A percentile compares a stretch with the other conserved stretches of the same genome.
Conservation (phyloP, 2,888 invertebrate species). For the Cataglyphis cursor region DNA sequence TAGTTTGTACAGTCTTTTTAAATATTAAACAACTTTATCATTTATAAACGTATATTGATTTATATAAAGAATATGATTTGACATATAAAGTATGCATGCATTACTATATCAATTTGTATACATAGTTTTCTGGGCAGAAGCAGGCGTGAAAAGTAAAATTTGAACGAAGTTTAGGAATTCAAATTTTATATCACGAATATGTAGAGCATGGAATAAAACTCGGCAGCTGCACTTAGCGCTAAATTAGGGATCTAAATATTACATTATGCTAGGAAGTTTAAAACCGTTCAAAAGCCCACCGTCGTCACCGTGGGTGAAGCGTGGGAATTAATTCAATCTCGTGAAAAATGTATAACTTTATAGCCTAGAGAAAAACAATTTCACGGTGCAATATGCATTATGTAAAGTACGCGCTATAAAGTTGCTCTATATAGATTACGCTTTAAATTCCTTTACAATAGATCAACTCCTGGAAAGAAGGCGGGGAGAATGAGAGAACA, state of each 20-base stretch:
- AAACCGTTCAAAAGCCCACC: constrained; percentile 10
- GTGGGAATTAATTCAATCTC: constrained; percentile 28
- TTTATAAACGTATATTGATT: neutral
- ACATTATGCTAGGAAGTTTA: constrained; percentile 15
- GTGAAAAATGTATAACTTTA: constrained; percentile 35
- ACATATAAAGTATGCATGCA: neutral
- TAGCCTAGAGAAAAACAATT: constrained; percentile 33
- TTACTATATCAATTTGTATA: neutral
- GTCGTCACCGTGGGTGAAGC: neutral
- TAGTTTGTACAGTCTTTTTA: neutral
- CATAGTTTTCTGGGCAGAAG: neutral
- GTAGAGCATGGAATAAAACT: constrained; percentile 9
- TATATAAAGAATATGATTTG: neutral
- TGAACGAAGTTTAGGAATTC: constrained; percentile 3
- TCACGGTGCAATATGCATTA: constrained; percentile 46
- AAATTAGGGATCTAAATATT: constrained; percentile 36
- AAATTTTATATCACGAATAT: neutral
- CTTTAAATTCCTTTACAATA: constrained; percentile 29
- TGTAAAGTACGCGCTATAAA: constrained; percentile 27
- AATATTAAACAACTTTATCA: neutral
- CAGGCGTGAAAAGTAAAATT: neutral
- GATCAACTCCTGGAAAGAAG: neutral
- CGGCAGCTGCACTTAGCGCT: constrained; percentile 8
- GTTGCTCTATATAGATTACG: constrained; percentile 25
- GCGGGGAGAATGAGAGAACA: neutral